These are phyloP conservation scores for Forbesichthys papilliferus DNA, from an alignment of 2,113 vertebrate genomes.

Conservation along the genomic window DNA sequence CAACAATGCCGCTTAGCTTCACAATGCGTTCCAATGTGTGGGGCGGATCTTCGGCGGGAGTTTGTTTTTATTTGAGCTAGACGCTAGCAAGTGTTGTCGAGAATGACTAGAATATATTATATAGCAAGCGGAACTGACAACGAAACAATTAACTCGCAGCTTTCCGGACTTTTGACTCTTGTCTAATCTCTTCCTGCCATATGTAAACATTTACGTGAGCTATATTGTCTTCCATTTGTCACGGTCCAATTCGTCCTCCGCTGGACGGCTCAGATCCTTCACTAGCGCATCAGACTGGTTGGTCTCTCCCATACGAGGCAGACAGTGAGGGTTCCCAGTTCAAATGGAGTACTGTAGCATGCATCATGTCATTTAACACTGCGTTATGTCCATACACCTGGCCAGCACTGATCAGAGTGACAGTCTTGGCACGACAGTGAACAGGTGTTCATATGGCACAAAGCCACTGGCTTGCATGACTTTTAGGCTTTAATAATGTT, in stretches of 20 bases:
- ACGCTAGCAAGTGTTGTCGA: no score
- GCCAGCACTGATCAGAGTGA: slow-evolving; percentile 19
- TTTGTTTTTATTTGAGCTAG: no score
- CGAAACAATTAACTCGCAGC: no score
- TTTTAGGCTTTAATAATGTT: slow-evolving; percentile 9
- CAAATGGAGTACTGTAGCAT: slow-evolving; percentile 24
- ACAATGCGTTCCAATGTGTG: no score
- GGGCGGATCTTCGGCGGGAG: no score
- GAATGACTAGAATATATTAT: not conserved
- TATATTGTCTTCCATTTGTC: not conserved
- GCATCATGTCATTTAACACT: slow-evolving; percentile 27
- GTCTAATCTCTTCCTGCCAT: not conserved
- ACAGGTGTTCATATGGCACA: slow-evolving; percentile 25
- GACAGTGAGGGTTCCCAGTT: slow-evolving; percentile 1
- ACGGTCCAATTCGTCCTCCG: not conserved
- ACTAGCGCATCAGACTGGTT: not conserved
- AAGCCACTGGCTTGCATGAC: slow-evolving; percentile 9
- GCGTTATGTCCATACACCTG: not conserved
- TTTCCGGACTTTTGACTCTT: not conserved
- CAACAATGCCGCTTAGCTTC: no score
- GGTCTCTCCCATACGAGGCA: slow-evolving; percentile 3
- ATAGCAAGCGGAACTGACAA: no score
- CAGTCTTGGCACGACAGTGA: slow-evolving; percentile 15
- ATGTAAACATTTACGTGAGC: not conserved
- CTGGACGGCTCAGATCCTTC: not conserved